Evolutionary conservation across 2,888 invertebrate genomes (phyloP), one percentile per base, ranked within the genome.

Genomic region (Galeopsomyia nigrocyanea): DNA sequence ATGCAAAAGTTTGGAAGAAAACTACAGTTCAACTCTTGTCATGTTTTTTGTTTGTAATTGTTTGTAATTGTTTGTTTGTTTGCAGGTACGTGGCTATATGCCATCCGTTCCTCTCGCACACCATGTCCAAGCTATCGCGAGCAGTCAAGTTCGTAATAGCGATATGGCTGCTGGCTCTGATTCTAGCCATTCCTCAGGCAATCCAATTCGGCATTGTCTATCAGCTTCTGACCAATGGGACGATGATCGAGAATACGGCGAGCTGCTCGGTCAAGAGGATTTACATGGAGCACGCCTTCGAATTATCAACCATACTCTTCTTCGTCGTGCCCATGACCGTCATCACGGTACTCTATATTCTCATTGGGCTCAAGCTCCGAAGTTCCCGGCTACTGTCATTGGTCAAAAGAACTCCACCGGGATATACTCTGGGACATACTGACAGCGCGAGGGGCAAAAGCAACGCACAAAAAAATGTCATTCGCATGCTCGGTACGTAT

Each of bases 261-360:
- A 87, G 87, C 22, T 93, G 93, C 82, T 89, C 90, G 47, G 88
- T 92, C 73, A 90, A 90, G 79, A 89, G 90, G 73, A 87, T 87
- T 13, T 88, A 90, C 13, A 88, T 91, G 55, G 90, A 91, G 72
- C 92, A 93, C 87, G 91, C 92, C 76, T 94, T 95, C 82, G 92
- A 93, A 81, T 90, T 95, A 80, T 94, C 95, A 16, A 92, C 92
- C 79, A 91, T 93, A 82, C 87, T 95, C 80, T 95, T 96, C 87
- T 96, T 96, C 84, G 91, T 95, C 51, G 91, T 93, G 56, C 96
- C 96, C 1, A 95, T 96, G 95, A 93, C 93, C 47, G 89, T 95
- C 74, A 95, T 96, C 82, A 92, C 92, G 47, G 93, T 95, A 76
- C 88, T 96, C 75, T 96, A 96, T 82, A 90, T 93, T 67, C 87